Base-by-base conservation (phyloP, 2,797 vertebrate species). In the Pangasius krempfi region DNA sequence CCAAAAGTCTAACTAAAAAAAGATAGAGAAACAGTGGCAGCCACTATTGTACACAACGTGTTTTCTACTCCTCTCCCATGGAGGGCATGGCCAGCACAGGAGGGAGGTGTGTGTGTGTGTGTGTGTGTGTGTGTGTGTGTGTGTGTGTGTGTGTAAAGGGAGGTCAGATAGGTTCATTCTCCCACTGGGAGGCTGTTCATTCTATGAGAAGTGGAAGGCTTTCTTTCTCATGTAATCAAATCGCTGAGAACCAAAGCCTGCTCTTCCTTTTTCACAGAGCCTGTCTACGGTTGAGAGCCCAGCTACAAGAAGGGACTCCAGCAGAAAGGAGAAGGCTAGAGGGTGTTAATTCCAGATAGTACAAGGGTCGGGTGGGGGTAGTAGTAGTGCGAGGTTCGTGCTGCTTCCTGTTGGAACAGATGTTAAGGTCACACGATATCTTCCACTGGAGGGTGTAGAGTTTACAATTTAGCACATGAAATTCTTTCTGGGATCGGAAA, bases 181-280 rank as follows among this genome's bases (percentile, higher is more conserved):
- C 90, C 86, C 90, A 73, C 85, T 68, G 88, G 90, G 91, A 91
- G 88, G 86, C 70, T 88, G 81, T 92, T 92, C 83, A 72, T 87
- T 94, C 92, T 92, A 78, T 89, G 80, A 90, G 90, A 76, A 70
- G 86, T 91, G 91, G 86, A 92, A 94, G 92, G 92, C 89, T 93
- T 91, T 93, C 93, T 89, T 90, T 91, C 91, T 90, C 66, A 79
- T 94, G 94, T 94, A 96, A 95, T 95, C 93, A 93, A 95, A 94
- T 92, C 93, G 92, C 92, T 95, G 95, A 95, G 95, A 96, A 95
- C 90, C 5, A 86, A 85, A 89, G 78, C 62, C 62, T 84, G 79
- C 68, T 81, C 78, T 89, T 90, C 88, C 83, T 84, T 82, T 89
- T 87, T 79, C 47, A 64, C 84, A 84, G 72, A 84, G 76, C 82